Evolutionary conservation across 1,140 invertebrate genomes (phyloP).

Genomic region (Ylistrum balloti): DNA sequence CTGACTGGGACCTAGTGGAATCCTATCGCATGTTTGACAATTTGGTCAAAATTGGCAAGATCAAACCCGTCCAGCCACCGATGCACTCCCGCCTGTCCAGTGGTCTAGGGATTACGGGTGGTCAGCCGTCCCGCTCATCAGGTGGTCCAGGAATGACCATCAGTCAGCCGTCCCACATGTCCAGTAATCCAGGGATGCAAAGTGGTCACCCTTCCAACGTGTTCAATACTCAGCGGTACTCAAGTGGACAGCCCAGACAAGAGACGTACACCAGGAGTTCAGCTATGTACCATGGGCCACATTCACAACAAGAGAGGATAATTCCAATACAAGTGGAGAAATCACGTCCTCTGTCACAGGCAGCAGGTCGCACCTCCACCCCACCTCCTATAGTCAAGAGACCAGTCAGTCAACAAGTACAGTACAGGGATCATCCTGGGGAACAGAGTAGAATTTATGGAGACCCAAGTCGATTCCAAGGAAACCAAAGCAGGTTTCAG

Average conservation of each 20-base stretch:
- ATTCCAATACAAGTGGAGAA: slow-evolving; percentile 9
- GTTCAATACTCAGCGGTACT: slow-evolving; percentile 21
- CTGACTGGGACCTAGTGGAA: slow-evolving; percentile 50
- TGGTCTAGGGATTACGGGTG: background rate
- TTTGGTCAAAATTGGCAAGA: slow-evolving; percentile 45
- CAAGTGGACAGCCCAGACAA: slow-evolving; percentile 16
- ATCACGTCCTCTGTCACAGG: background rate
- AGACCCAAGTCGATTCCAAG: background rate
- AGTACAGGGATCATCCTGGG: slow-evolving; percentile 12
- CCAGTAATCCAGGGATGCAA: background rate
- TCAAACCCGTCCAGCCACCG: slow-evolving; percentile 52
- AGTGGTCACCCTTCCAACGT: background rate
- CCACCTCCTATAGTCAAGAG: background rate
- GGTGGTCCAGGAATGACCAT: background rate
- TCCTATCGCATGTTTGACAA: slow-evolving; percentile 53
- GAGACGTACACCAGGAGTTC: background rate
- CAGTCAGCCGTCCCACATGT: background rate
- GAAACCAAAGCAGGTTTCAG: background rate
- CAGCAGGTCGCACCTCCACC: background rate
- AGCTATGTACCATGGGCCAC: background rate
- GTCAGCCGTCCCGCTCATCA: slow-evolving; percentile 29
- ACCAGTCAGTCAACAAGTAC: background rate
- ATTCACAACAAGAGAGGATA: background rate
- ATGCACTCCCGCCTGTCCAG: slow-evolving; percentile 5
- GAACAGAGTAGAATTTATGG: background rate